Base-by-base conservation (phyloP, 92 coral and sea anemone species). In the Ricordea florida region DNA sequence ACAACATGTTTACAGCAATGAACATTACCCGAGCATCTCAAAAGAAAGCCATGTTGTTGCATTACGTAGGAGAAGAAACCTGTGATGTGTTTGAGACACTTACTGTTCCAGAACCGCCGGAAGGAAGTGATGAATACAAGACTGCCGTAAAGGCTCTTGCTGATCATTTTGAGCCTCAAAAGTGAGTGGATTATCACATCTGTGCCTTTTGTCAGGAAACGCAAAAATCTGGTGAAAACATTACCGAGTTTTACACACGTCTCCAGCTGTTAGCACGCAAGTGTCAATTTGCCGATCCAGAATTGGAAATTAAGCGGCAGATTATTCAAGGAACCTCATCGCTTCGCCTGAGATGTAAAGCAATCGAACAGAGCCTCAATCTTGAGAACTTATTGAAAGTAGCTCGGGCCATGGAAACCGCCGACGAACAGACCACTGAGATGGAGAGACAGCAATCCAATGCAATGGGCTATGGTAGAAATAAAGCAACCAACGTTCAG, bases 51-150 rank as follows among this genome's bases (percentile, higher is more conserved):
- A 82, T 74, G 82, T 17, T 82, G 5, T 37, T 82, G 53, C 82
- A 82, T 46, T 82, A 63, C 20, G 88, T 82, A 10, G 83, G 88
- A 23, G 82, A 82, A 21, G 83, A 82, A 75, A 75, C 89, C 7
- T 75, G 84, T 16, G 89, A 83, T 64, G 57, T 83, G 1, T 55
- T 75, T 29, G 89, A 83, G 28, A 76, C 73, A 4, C 78, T 75
- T 9, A 30, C 69, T 11, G 40, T 73, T 33, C 89, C 84, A 0
- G 78, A 83, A 6, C 72, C 72, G 43, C 42, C 78, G 14, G 89
- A 64, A 53, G 89, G 70, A 57, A 59, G 52, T 13, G 73, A 76
- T 33, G 89, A 15, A 29, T 83, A 51, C 72, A 30, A 65, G 23
- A 67, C 29, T 6, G 61, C 76, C 29, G 79, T 83, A 23, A 79